Evolutionary conservation across 2,113 vertebrate genomes (phyloP).

Genomic region (Nesospiza acunhae): DNA sequence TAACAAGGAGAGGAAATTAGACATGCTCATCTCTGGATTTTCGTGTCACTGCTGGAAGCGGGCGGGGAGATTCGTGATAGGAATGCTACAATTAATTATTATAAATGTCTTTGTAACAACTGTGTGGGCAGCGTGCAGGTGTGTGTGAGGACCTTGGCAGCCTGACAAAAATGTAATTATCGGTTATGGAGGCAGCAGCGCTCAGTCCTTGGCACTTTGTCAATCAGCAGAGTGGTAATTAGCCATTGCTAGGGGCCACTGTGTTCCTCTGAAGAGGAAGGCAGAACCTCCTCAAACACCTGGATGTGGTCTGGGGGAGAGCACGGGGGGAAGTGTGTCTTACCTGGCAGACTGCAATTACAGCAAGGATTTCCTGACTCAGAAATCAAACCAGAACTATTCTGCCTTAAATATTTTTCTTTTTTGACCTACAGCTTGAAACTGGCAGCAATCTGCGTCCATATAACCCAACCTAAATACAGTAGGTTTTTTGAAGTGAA

Average conservation of each 20-base stretch:
- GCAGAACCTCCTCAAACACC: constrained; percentile 4
- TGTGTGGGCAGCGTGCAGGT: not conserved
- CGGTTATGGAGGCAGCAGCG: rapidly evolving
- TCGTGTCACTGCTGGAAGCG: not conserved
- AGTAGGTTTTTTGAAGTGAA: not conserved
- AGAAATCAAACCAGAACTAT: not conserved
- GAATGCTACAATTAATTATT: constrained; percentile 56
- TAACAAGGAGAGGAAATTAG: not conserved
- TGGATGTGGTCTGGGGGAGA: not conserved
- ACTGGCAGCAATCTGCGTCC: not conserved
- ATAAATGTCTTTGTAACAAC: not conserved
- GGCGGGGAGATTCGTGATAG: not conserved
- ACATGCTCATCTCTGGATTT: not conserved
- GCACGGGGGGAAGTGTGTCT: not conserved
- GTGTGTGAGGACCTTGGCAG: constrained; percentile 38
- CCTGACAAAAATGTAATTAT: constrained; percentile 50
- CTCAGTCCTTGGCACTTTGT: not conserved
- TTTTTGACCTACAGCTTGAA: not conserved
- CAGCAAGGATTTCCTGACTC: not conserved
- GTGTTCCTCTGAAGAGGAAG: not conserved
- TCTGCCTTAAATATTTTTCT: not conserved
- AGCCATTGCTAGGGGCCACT: constrained; percentile 3
- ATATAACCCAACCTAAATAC: not conserved
- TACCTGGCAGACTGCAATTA: constrained; percentile 34
- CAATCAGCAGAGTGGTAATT: constrained; percentile 36